Base-by-base conservation (phyloP, 2,888 invertebrate species). In the Limnephilus lunatus region DNA sequence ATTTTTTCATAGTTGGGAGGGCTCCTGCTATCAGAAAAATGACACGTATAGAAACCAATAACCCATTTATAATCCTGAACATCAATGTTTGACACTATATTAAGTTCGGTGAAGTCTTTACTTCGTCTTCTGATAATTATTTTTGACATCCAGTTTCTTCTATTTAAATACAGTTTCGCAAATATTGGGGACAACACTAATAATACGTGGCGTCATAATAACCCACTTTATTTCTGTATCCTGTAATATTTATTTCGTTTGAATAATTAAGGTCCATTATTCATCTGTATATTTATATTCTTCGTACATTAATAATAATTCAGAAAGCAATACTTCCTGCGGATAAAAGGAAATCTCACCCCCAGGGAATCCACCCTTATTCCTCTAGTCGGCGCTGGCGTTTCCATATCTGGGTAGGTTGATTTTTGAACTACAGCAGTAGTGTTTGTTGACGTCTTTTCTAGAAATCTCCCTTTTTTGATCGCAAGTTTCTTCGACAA, bases 401-500 rank as follows among this genome's bases (percentile, higher is more conserved):
- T 68, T 68, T 68, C 68, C 9, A 68, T 68, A 68, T 68, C 68
- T 68, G 68, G 25, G 68, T n/a, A n/a, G 68, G 68, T 68, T 68
- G 68, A 68, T 68, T 68, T 68, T 68, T 68, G 68, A 68, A 68
- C 68, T 68, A 68, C 68, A 68, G 19, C 68, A 68, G 68, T 48
- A 53, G 68, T 81, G 68, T n/a, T 89, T 90, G 81, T 90, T 82
- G 90, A 90, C 82, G 82, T 53, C 32, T 81, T 90, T 39, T 85
- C 53, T 48, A 31, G 90, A 48, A 15, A 83, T 44, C 86, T 86
- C 44, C 30, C 44, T 86, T 48, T 86, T 86, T 81, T 81, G 80
- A 53, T 80, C 81, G 68, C 86, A 68, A 68, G 32, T 90, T 90
- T 92, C 90, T 83, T 86, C 32, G 80, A 85, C 80, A 91, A 92